These are phyloP conservation scores for Vipera ursinii DNA, from an alignment of 2,797 vertebrate genomes.

Conservation along the genomic window DNA sequence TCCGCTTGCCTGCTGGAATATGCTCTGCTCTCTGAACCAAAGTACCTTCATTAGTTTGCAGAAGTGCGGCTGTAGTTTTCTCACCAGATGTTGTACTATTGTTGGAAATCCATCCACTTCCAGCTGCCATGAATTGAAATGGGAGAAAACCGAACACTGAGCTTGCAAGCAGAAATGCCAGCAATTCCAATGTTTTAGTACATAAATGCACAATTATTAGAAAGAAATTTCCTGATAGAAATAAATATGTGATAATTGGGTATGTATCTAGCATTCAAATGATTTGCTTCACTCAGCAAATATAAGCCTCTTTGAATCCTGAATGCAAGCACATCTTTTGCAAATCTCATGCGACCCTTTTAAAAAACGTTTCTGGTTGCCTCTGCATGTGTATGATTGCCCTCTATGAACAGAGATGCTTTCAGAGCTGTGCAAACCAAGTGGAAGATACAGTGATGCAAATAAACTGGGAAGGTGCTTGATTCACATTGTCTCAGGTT, in stretches of 20 bases:
- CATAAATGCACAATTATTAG: not conserved
- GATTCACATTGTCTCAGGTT: not conserved
- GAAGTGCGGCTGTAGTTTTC: slow-evolving; percentile 68
- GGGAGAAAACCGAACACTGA: slow-evolving; percentile 27
- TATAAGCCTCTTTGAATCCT: not conserved
- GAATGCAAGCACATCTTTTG: not conserved
- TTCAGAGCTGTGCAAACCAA: not conserved
- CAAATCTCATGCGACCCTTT: not conserved
- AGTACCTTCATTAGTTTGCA: slow-evolving; percentile 81
- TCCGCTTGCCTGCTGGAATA: slow-evolving; percentile 90
- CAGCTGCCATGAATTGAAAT: slow-evolving; percentile 63
- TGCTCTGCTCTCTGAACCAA: slow-evolving; percentile 93
- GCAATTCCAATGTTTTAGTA: not conserved
- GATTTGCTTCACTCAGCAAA: not conserved
- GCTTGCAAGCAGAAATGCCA: not conserved
- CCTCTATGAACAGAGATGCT: not conserved
- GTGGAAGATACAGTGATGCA: not conserved
- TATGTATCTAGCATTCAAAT: not conserved
- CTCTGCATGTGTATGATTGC: not conserved
- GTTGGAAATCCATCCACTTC: slow-evolving; percentile 77
- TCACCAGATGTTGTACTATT: slow-evolving; percentile 48
- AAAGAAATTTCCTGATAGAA: not conserved
- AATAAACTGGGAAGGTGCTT: not conserved
- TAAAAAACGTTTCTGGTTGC: not conserved
- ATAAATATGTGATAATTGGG: not conserved